phyloP scores from a whole-genome alignment of 2,113 vertebrate species.

The Tachysurus vachellii region DNA sequence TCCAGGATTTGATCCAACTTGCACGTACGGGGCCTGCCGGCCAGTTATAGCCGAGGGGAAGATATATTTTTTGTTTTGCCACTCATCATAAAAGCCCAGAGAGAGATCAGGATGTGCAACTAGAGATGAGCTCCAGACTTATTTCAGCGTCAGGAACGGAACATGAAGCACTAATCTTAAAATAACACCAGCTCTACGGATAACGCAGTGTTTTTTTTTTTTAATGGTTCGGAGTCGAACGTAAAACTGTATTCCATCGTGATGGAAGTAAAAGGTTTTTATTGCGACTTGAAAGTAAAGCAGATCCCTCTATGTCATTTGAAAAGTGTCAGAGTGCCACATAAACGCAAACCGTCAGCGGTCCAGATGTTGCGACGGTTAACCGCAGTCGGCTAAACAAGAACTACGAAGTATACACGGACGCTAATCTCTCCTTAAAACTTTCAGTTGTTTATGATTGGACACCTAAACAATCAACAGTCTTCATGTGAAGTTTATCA shows the following conservation, averaged over 20 bases:
- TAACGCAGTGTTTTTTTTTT: constrained; percentile 39
- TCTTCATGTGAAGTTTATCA: constrained; percentile 1
- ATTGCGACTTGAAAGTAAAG: constrained; percentile 46
- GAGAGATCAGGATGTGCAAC: constrained; percentile 56
- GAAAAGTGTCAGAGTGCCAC: constrained; percentile 20
- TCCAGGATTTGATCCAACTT: constrained; percentile 59
- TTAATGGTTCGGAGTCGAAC: constrained; percentile 15
- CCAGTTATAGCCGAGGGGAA: constrained; percentile 41
- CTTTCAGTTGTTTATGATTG: constrained; percentile 38
- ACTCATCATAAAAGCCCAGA: constrained; percentile 49
- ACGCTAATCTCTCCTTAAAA: constrained; percentile 41
- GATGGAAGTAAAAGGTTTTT: constrained; percentile 44
- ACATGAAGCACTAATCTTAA: constrained; percentile 40
- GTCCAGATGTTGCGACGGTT: constrained; percentile 25
- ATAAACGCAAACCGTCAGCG: constrained; percentile 16
- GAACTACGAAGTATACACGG: constrained; percentile 3
- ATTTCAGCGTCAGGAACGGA: constrained; percentile 40
- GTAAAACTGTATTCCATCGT: constrained; percentile 42
- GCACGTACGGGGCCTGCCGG: constrained; percentile 27
- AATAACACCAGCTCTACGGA: constrained; percentile 42
- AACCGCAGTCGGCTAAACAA: constrained; percentile 45
- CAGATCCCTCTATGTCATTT: constrained; percentile 43
- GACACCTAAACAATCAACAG: constrained; percentile 21
- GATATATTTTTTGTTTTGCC: constrained; percentile 57
- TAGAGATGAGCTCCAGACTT: constrained; percentile 56